These are phyloP conservation scores for Mnemiopsis leidyi DNA, from an alignment of 37 sponge, comb jelly and placozoan species.

Conservation along the genomic window DNA sequence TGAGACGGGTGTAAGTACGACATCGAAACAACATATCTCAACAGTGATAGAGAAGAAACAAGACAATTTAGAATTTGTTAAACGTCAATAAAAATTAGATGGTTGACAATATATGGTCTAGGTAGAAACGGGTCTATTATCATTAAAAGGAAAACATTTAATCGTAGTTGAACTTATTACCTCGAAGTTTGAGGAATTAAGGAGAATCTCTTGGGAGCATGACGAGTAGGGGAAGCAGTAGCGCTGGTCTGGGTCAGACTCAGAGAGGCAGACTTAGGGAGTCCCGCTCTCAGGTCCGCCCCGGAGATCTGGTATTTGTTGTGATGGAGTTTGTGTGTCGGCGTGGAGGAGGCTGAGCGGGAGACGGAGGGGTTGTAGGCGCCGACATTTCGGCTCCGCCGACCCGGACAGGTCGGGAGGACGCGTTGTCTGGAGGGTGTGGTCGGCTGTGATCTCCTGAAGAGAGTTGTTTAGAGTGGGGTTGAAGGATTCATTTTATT, in stretches of 20 bases:
- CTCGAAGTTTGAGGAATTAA: neutral
- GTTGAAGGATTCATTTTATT: too few relatives aligned
- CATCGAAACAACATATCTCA: too few relatives aligned
- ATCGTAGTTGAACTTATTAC: too few relatives aligned
- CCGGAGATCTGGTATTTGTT: neutral
- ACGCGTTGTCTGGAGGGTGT: neutral
- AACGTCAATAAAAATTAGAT: too few relatives aligned
- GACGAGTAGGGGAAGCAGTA: neutral
- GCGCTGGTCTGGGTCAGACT: neutral
- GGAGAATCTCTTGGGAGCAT: neutral
- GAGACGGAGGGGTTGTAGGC: neutral
- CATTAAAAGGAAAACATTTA: too few relatives aligned
- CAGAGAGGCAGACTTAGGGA: neutral
- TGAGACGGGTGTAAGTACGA: too few relatives aligned
- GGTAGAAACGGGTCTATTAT: too few relatives aligned
- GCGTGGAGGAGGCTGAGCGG: neutral
- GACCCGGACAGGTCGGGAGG: neutral
- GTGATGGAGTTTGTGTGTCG: slow-evolving; percentile 7
- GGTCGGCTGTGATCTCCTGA: neutral
- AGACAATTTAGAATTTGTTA: too few relatives aligned
- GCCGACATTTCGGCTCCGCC: neutral
- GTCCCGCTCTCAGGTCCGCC: neutral
- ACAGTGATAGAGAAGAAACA: too few relatives aligned
- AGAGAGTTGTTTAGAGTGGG: neutral
- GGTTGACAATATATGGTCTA: too few relatives aligned